Conservation (phyloP, 2,888 invertebrate genomes). For the Harpalus rubripes region DNA sequence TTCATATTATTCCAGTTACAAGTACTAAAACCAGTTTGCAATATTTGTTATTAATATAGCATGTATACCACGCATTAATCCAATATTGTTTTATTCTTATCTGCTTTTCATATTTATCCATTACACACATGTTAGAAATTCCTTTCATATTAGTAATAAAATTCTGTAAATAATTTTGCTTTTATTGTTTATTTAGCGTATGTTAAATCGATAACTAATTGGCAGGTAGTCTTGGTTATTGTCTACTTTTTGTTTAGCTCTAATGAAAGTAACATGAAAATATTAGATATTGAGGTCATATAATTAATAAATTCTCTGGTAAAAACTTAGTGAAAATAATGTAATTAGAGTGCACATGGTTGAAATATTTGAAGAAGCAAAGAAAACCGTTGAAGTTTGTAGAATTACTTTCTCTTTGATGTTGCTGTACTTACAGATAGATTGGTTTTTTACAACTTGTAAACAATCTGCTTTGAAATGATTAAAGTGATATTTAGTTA, state of each 20-base stretch:
- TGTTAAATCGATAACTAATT: background rate
- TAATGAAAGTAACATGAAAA: conserved; percentile 43
- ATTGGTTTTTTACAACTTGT: background rate
- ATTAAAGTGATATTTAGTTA: background rate
- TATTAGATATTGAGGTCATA: conserved; percentile 22
- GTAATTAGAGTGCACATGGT: background rate
- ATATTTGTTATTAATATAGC: background rate
- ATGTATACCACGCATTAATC: background rate
- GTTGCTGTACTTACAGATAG: background rate
- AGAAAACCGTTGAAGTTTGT: background rate
- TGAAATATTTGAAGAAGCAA: background rate
- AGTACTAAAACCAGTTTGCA: background rate
- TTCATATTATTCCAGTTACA: background rate
- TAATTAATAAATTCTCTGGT: conserved; percentile 17
- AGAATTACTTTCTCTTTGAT: background rate
- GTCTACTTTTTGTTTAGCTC: conserved; percentile 3
- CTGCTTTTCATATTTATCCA: background rate
- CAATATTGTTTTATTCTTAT: background rate
- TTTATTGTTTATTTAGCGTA: background rate
- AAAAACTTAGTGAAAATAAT: conserved; percentile 40
- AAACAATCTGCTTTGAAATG: background rate
- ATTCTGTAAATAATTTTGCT: background rate
- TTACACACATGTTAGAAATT: background rate
- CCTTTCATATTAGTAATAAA: conserved; percentile 1
- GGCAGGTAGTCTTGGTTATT: conserved; percentile 1